These are phyloP conservation scores for Lamellibrachia luymesi DNA, from an alignment of 1,140 invertebrate species.

Conservation along the genomic window DNA sequence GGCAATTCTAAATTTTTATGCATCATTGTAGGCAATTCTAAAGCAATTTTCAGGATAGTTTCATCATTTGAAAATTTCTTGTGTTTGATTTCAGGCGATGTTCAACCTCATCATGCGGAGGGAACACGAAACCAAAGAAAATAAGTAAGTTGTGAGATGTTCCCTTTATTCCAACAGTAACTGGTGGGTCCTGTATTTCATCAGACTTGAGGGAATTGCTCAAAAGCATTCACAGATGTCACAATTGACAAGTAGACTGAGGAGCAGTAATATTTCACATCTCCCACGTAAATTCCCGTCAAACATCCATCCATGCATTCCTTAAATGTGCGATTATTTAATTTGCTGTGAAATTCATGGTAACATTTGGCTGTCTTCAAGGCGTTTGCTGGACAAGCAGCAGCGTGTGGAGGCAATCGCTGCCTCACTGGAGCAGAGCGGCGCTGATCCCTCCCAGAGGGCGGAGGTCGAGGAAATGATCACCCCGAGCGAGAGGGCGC, in stretches of 20 bases:
- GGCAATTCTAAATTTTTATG: too few relatives aligned
- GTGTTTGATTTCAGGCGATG: constrained; percentile 55
- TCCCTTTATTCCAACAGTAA: background rate
- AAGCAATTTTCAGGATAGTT: too few relatives aligned
- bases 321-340: background rate
- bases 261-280: too few relatives aligned
- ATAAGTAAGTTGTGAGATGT: constrained; percentile 51
- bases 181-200: background rate
- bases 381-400: constrained; percentile 79
- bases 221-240: too few relatives aligned
- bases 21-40: too few relatives aligned
- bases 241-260: too few relatives aligned
- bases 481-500: constrained; percentile 72
- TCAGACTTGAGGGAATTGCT: too few relatives aligned
- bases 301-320: too few relatives aligned
- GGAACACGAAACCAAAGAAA: constrained; percentile 64
- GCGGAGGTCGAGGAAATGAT: constrained; percentile 77
- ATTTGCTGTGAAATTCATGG: background rate
- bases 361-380: constrained; percentile 25
- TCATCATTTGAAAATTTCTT: constrained; percentile 17
- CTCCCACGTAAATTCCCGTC: too few relatives aligned
- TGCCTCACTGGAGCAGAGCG: constrained; percentile 71
- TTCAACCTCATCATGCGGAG: constrained; percentile 70
- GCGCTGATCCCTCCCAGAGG: constrained; percentile 72
- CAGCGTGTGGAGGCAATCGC: constrained; percentile 78